Base-by-base conservation (phyloP, 2,797 vertebrate genomes). In the Anniella stebbinsi region DNA sequence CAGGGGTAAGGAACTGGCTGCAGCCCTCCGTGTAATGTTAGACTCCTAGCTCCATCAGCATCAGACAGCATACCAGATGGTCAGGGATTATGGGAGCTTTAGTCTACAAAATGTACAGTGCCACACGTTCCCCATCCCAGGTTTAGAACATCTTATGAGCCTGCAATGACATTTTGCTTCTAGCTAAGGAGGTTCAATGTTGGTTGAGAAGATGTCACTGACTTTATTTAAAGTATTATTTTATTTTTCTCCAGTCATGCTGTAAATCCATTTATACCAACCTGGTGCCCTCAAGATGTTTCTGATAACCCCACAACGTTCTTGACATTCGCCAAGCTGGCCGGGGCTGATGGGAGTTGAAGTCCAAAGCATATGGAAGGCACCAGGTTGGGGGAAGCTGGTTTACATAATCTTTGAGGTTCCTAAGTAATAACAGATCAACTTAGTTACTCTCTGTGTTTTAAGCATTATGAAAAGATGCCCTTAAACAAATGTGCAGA, bases 81-180 rank as follows among this genome's bases (percentile, higher is more conserved):
- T 63, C 60, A 23, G 60, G 60, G 60, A 63, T 63, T 63, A 25
- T 63, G 23, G 21, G 60, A 63, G 17, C 23, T 63, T 1, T 23
- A 63, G 60, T 63, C 60, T 63, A 63, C 60, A 63, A 63, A 63
- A 21, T 25, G 23, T 63, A 18, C 18, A 63, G 5, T 4, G 60
- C 23, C 60, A 25, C 60, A 75, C 36, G 2, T 75, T 41, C 17
- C 36, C 7, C 2, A 41, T 21, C 6, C 21, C 36, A 36, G 92
- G 90, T 94, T 95, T 95, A 92, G 94, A 95, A 92, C 67, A 77
- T 6, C 2, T 18, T 73, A 89, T 93, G 92, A 93, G 87, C 88
- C 63, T 90, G 88, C 91, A 92, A 88, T 87, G 72, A 73, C 45
- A 80, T n/a, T 30, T 45, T 18, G 51, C 51, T 23, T n/a, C 3